Evolutionary conservation across 2,797 vertebrate genomes (phyloP), one percentile per base, ranked within the genome.

Genomic region (Sebastes diaconus): DNA sequence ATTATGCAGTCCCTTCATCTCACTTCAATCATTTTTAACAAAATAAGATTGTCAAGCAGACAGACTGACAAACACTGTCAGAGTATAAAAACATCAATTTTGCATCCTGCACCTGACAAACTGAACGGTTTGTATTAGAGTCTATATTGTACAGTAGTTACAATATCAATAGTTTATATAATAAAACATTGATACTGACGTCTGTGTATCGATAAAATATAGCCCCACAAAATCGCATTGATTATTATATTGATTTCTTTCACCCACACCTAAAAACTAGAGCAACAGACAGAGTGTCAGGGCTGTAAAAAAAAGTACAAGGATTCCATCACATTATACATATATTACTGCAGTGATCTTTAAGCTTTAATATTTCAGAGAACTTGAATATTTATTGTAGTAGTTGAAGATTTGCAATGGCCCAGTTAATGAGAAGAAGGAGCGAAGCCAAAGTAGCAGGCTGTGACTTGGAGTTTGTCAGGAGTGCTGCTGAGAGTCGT

Each of bases 371-470:
- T 72, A 25, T 81, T 87, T 54, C 52, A 73, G 24, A 73, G 42
- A 59, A 64, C 59, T 27, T 32, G 27, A 65, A 72, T 72, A 71
- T 79, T 68, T 81, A n/a, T 73, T 73, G 25, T 29, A n/a, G 65
- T 16, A 74, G 39, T 75, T 57, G 50, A 79, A 68, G 68, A 59
- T 84, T 81, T 80, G 67, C 71, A 86, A 74, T 73, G 83, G 87
- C 77, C 76, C 70, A 81, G 80, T 87, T 85, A 90, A 90, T 80
- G 82, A 87, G 79, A 76, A 76, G 73, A 81, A 88, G 83, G 55
- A 61, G 71, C 61, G 66, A 84, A 77, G 24, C 58, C 68, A 50
- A 66, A 83, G 75, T 68, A 78, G 81, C 0, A 65, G 81, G 71
- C 70, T 72, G 36, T 42, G 68, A 87, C 77, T 84, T 79, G 80